Conservation (phyloP, 2,797 vertebrate species). For the Parambassis ranga region DNA sequence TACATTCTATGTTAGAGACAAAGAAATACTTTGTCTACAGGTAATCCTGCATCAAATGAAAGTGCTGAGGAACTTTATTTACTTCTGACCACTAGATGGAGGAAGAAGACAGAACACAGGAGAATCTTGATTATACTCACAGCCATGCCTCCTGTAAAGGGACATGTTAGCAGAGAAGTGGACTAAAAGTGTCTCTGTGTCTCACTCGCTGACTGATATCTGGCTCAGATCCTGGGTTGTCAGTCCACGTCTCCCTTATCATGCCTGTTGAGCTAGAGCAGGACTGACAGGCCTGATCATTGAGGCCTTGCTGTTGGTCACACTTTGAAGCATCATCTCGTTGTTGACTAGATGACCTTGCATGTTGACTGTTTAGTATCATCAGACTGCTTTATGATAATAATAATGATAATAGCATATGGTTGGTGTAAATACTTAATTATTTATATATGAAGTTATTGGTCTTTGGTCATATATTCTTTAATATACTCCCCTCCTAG, state of each 20-base stretch:
- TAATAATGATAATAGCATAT: too few relatives aligned
- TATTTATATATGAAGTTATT: too few relatives aligned
- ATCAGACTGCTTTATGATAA: too few relatives aligned
- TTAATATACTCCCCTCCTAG: too few relatives aligned
- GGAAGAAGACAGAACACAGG: conserved; percentile 40
- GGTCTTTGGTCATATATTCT: too few relatives aligned
- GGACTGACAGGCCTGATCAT: conserved; percentile 36
- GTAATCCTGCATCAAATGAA: conserved; percentile 2
- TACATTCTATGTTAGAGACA: not conserved
- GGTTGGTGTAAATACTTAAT: too few relatives aligned
- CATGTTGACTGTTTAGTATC: too few relatives aligned
- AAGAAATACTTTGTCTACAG: conserved; percentile 18
- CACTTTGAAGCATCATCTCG: too few relatives aligned
- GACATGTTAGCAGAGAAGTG: not conserved
- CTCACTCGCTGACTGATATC: not conserved
- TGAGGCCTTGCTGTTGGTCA: conserved; percentile 31
- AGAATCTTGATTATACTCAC: not conserved
- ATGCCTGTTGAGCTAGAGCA: conserved; percentile 14
- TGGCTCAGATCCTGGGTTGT: conserved; percentile 7
- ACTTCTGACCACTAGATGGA: conserved; percentile 65
- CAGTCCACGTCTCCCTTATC: conserved; percentile 52
- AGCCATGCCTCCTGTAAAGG: not conserved
- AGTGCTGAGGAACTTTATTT: not conserved
- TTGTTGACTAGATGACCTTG: too few relatives aligned
- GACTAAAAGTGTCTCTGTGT: not conserved